phyloP scores from a whole-genome alignment of 2,888 invertebrate species.

The Sinelater perroti region DNA sequence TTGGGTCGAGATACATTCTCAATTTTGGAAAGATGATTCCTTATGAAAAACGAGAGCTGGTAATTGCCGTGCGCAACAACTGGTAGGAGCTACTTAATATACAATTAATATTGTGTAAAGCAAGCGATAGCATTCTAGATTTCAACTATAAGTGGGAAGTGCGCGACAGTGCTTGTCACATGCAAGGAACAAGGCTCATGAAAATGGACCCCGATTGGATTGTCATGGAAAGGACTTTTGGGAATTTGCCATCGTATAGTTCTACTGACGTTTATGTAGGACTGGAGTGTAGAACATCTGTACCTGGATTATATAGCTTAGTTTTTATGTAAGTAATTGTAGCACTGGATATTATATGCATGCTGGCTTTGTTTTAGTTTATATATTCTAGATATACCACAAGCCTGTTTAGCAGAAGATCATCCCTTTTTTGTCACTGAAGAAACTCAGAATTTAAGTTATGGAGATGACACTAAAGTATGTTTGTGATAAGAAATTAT shows the following conservation, averaged over 20 bases:
- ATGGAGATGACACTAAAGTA: too few relatives aligned
- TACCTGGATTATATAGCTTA: slow-evolving; percentile 49
- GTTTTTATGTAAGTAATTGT: slow-evolving; percentile 51
- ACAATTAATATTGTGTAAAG: neutral
- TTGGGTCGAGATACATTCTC: slow-evolving; percentile 41
- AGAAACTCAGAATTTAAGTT: slow-evolving; percentile 29
- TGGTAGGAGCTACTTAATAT: slow-evolving; percentile 41
- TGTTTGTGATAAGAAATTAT: too few relatives aligned
- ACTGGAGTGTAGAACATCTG: slow-evolving; percentile 43
- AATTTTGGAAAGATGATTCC: slow-evolving; percentile 44
- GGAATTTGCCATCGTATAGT: slow-evolving; percentile 50
- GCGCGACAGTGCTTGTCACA: slow-evolving; percentile 22
- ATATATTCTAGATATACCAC: slow-evolving; percentile 56
- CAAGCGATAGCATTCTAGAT: slow-evolving; percentile 15
- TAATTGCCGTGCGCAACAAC: slow-evolving; percentile 46
- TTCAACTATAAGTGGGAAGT: slow-evolving; percentile 52
- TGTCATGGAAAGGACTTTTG: slow-evolving; percentile 45
- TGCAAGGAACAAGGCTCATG: slow-evolving; percentile 14
- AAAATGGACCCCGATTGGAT: slow-evolving; percentile 47
- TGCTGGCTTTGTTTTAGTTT: slow-evolving; percentile 51
- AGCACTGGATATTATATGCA: neutral
- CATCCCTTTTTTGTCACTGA: slow-evolving; percentile 39
- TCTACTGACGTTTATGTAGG: slow-evolving; percentile 51
- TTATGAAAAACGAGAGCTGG: slow-evolving; percentile 29
- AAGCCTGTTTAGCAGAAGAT: slow-evolving; percentile 48